A percentile compares a stretch with the other conserved stretches of the same genome.
Conservation (phyloP, 2,888 invertebrate species). For the Melangyna quadrimaculata region DNA sequence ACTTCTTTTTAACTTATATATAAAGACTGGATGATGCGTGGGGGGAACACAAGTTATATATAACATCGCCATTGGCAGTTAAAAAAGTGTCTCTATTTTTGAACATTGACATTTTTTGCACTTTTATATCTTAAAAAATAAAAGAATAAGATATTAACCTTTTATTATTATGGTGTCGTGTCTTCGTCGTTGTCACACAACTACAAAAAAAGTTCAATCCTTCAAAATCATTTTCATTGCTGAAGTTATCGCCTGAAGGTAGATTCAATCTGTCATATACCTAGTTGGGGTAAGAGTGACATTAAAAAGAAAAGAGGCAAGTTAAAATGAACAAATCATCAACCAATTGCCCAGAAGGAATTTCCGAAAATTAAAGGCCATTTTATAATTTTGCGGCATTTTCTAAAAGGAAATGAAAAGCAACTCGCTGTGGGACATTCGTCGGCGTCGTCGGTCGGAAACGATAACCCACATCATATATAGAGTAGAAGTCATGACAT, state of each 20-base stretch:
- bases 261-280: neutral
- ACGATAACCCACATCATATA: neutral
- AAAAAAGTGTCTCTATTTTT: slow-evolving; percentile 8
- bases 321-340: neutral
- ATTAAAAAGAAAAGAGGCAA: neutral
- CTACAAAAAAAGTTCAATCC: neutral
- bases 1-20: neutral
- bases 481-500: slow-evolving; percentile 1
- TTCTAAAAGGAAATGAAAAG: neutral
- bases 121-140: neutral
- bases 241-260: neutral
- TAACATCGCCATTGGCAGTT: neutral
- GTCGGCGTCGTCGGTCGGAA: too few relatives aligned
- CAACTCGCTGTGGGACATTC: neutral
- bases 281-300: neutral
- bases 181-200: neutral
- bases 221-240: neutral
- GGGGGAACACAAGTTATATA: neutral
- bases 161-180: neutral
- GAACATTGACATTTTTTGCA: slow-evolving; percentile 14
- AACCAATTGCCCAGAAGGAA: neutral
- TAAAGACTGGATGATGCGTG: neutral
- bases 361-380: neutral
- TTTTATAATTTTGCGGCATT: neutral
- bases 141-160: neutral